Conservation (phyloP, 2,113 vertebrate species). For the Meleagris gallopavo region DNA sequence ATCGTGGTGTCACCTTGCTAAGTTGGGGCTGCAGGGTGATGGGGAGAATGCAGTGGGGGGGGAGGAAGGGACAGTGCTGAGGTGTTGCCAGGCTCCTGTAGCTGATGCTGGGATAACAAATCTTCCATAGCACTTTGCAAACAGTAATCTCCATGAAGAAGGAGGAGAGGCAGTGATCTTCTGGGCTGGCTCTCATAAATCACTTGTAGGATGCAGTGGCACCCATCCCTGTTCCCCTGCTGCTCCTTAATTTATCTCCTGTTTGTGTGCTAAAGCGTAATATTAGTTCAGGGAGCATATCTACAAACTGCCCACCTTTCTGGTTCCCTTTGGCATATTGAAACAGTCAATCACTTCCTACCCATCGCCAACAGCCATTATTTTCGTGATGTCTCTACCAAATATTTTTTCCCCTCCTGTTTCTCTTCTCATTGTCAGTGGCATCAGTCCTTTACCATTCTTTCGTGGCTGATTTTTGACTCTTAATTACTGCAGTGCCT, state of each 20-base stretch:
- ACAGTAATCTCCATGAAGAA: not conserved
- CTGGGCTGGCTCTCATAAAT: not conserved
- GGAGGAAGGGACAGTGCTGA: not conserved
- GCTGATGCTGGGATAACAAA: not conserved
- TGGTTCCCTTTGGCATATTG: not conserved
- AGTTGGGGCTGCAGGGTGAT: fast-evolving
- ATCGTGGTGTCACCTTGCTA: fast-evolving
- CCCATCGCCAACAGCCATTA: not conserved
- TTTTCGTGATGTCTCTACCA: not conserved
- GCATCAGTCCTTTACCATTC: not conserved
- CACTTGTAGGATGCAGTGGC: not conserved
- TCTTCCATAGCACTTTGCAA: not conserved
- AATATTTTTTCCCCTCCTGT: not conserved
- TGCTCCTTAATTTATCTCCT: slow-evolving; percentile 14
- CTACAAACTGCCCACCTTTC: not conserved
- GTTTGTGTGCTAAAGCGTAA: not conserved
- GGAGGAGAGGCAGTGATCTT: not conserved
- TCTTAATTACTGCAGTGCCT: fast-evolving
- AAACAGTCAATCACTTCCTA: not conserved
- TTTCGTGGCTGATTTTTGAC: not conserved
- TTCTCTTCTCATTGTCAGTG: fast-evolving
- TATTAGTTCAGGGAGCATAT: not conserved
- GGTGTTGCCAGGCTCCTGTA: not conserved
- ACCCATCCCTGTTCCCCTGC: not conserved
- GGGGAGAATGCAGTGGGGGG: not conserved